Evolutionary conservation across 2,797 vertebrate species (phyloP), one percentile per base, ranked within the genome.

Genomic region (Mormyrops boulengeri): DNA sequence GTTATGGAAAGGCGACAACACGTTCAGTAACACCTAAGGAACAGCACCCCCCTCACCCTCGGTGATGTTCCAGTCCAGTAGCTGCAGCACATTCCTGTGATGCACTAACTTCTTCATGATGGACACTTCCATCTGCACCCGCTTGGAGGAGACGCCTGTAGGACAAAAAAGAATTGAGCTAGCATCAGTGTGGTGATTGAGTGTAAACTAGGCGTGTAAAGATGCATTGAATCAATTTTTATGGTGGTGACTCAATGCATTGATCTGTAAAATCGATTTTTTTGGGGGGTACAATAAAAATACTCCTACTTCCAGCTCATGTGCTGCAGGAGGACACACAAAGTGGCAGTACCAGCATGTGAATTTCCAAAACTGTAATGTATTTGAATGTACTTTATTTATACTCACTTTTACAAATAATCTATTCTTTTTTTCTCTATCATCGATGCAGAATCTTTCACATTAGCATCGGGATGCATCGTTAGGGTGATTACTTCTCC

Each of bases 61-160:
- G 0, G 86, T 53, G 2, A 91, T 92, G 91, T 96, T 96, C 95
- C 95, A 96, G 91, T 96, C 95, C 92, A 96, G 92, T 4, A 96
- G 87, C 92, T 96, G 96, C 0, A 96, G 92, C 89, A 96, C 91
- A 90, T 96, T 96, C 89, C 95, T 96, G 92, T 96, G 96, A 90
- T 96, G 94, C 3, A 93, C 88, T 91, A 96, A 93, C 73, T 96
- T 96, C 92, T 93, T 95, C 95, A 96, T 96, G 90, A 96, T 94
- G 80, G 94, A 93, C 84, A 94, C 93, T 89, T 96, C 96, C 0
- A 66, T 90, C 49, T 95, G 92, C 86, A 96, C 92, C 7, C 94
- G 94, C 80, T 96, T 96, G 41, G 90, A 87, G 2, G 93, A 92
- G 66, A 95, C 92, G 4, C 94, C 96, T 96, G 0, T 9, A 22